Conservation (phyloP, 2,888 invertebrate species). For the Ditylenchus weischeri region DNA sequence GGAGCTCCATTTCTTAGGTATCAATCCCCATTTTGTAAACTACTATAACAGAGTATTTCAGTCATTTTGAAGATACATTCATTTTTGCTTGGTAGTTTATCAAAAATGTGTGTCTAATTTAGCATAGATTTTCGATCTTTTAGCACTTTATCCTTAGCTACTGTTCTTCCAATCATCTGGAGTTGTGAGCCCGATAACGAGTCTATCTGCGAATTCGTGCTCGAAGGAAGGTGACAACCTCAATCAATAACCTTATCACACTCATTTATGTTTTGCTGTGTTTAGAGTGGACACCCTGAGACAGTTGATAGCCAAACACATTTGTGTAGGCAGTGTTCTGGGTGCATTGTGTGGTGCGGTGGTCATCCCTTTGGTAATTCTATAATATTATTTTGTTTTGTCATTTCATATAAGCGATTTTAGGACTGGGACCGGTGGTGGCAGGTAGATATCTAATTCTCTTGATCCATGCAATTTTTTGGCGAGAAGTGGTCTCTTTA, state of each 20-base stretch:
- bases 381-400: too few relatives aligned
- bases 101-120: too few relatives aligned
- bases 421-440: constrained; percentile 82
- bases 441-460: constrained; percentile 65
- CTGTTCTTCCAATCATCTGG: constrained; percentile 22
- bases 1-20: constrained; percentile 42
- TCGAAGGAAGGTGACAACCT: constrained; percentile 1
- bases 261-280: too few relatives aligned
- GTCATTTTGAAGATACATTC: constrained; percentile 25
- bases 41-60: constrained; percentile 10
- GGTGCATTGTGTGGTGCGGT: constrained; percentile 82
- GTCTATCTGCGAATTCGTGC: background rate
- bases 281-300: too few relatives aligned
- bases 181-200: constrained; percentile 4
- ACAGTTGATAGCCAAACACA: constrained; percentile 21
- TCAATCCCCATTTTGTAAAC: background rate
- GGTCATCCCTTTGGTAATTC: constrained; percentile 71
- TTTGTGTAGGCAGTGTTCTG: constrained; percentile 61
- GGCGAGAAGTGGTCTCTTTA: too few relatives aligned
- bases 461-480: constrained; percentile 17
- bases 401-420: too few relatives aligned
- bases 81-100: constrained; percentile 14
- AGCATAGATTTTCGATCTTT: too few relatives aligned
- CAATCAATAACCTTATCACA: too few relatives aligned
- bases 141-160: constrained; percentile 13